Percentiles rank a stretch among this genome's conserved stretches.
phyloP scores from a whole-genome alignment of 1,140 invertebrate genomes.

The Eurosta solidaginis region DNA sequence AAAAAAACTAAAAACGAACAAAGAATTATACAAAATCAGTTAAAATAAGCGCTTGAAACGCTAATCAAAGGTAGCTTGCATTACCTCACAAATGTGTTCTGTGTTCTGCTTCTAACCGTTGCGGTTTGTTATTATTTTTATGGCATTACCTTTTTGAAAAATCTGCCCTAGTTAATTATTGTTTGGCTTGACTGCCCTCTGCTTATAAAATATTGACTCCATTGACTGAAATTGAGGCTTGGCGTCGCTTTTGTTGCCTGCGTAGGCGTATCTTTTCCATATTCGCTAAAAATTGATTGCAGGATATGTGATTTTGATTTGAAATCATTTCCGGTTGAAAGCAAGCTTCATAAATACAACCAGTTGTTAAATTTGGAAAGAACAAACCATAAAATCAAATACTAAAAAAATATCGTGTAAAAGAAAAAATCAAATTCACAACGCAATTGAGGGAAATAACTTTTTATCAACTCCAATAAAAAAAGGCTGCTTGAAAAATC shows the following conservation, averaged over 20 bases:
- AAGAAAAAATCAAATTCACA: background rate
- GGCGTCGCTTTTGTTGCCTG: background rate
- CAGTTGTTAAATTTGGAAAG: background rate
- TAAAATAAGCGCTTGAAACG: background rate
- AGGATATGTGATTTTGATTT: conserved; percentile 18
- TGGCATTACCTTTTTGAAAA: background rate
- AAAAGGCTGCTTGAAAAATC: background rate
- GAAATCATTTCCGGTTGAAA: conserved; percentile 9
- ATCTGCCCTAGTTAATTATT: background rate
- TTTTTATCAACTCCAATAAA: background rate
- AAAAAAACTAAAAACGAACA: too few species aligned
- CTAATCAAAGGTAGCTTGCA: background rate
- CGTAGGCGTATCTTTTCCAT: background rate
- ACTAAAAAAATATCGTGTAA: background rate
- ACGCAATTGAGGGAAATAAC: background rate
- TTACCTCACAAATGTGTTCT: too few species aligned
- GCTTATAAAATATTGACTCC: background rate
- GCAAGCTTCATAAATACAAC: background rate
- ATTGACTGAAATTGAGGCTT: background rate
- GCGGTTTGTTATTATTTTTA: background rate
- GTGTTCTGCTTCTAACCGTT: background rate
- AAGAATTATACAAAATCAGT: background rate
- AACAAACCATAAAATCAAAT: background rate
- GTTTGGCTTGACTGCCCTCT: background rate
- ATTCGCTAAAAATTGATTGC: background rate